A percentile compares a stretch with the other conserved stretches of the same genome.
Conservation (phyloP, 2,888 invertebrate species). For the Toxonevra muliebris region DNA sequence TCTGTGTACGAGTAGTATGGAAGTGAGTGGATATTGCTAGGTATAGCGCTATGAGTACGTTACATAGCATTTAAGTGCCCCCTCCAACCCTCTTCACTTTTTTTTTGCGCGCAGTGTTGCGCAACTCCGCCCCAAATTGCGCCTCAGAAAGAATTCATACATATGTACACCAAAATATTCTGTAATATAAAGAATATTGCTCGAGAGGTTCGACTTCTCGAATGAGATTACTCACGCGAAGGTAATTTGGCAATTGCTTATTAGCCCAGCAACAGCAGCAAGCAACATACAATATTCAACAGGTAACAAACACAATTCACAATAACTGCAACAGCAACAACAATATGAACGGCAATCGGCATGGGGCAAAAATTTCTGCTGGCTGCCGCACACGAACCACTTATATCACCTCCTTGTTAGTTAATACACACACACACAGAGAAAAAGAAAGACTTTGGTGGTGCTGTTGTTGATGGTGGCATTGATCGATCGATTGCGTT, state of each 20-base stretch:
- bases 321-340: constrained; percentile 38
- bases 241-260: constrained; percentile 64
- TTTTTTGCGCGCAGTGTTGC: constrained; percentile 9
- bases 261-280: constrained; percentile 48
- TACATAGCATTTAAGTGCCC: constrained; percentile 18
- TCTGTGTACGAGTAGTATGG: not conserved
- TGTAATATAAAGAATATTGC: too few relatives aligned
- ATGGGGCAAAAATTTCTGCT: constrained; percentile 17
- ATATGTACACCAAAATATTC: not conserved
- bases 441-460: too few relatives aligned
- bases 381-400: constrained; percentile 46
- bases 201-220: constrained; percentile 5
- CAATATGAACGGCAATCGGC: constrained; percentile 1
- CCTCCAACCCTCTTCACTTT: not conserved
- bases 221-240: constrained; percentile 60
- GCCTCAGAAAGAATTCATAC: constrained; percentile 9
- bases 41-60: constrained; percentile 16
- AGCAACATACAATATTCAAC: too few relatives aligned
- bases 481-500: too few relatives aligned
- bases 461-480: too few relatives aligned
- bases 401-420: constrained; percentile 66
- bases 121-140: constrained; percentile 25
- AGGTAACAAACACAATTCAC: too few relatives aligned
- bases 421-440: constrained; percentile 23
- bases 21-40: constrained; percentile 9